Conservation (phyloP, 2,888 invertebrate genomes). For the Oligia fasciuncula region DNA sequence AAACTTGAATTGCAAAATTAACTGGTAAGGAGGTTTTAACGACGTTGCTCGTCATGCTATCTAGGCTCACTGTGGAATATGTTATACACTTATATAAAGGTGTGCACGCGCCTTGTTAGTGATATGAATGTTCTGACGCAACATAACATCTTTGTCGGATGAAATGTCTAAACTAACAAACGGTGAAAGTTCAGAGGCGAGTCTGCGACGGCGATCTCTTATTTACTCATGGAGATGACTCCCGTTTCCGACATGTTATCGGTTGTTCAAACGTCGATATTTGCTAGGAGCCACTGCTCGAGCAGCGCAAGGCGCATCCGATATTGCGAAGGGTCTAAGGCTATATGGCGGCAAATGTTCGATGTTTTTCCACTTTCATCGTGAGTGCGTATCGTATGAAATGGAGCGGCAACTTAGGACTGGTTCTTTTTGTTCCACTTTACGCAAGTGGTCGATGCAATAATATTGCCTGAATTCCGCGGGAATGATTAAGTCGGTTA, state of each 20-base stretch:
- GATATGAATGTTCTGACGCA: conserved; percentile 77
- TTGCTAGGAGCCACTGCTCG: conserved; percentile 24
- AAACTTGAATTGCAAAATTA: conserved; percentile 45
- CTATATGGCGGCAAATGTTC: conserved; percentile 57
- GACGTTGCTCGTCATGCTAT: conserved; percentile 33
- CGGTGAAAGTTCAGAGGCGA: conserved; percentile 84
- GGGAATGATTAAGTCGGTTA: conserved; percentile 83
- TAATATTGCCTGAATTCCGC: conserved; percentile 83
- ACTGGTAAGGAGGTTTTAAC: conserved; percentile 28
- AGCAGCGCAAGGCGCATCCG: conserved; percentile 36
- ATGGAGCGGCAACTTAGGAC: conserved; percentile 84
- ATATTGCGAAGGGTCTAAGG: conserved; percentile 62
- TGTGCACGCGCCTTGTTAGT: conserved; percentile 71
- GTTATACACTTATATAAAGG: conserved; percentile 72
- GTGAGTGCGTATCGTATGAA: conserved; percentile 76
- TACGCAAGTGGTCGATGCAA: conserved; percentile 86
- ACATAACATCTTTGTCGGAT: conserved; percentile 78
- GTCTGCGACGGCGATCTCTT: conserved; percentile 48
- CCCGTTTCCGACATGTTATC: conserved; percentile 54
- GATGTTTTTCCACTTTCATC: conserved; percentile 74
- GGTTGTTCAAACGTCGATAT: conserved; percentile 54
- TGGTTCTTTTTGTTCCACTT: conserved; percentile 81
- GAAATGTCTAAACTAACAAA: conserved; percentile 78
- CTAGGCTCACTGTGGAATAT: conserved; percentile 50
- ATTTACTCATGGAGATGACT: conserved; percentile 56